phyloP scores from a whole-genome alignment of 2,888 invertebrate species.

The Macaria liturata region DNA sequence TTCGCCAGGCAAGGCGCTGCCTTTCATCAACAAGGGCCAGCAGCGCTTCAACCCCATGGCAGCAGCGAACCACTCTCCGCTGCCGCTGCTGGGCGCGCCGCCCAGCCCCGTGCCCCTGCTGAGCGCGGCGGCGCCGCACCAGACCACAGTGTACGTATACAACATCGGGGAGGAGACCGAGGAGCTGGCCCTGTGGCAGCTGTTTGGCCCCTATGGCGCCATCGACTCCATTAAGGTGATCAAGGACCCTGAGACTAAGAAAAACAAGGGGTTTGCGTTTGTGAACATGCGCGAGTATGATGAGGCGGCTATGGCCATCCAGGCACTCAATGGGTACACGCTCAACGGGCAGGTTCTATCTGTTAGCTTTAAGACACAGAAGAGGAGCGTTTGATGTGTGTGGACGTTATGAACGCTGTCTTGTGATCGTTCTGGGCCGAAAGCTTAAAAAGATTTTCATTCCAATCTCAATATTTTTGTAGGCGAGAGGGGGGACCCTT shows the following conservation, averaged over 20 bases:
- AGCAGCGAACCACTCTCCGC: constrained; percentile 69
- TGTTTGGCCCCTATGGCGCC: constrained; percentile 80
- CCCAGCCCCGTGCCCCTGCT: constrained; percentile 73
- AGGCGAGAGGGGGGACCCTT: constrained; percentile 77
- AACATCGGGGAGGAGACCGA: constrained; percentile 81
- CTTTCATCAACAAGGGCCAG: constrained; percentile 79
- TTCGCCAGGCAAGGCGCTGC: constrained; percentile 78
- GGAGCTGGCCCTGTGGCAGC: constrained; percentile 79
- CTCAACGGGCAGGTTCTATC: constrained; percentile 82
- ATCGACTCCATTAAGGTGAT: constrained; percentile 82
- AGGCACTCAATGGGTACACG: constrained; percentile 80
- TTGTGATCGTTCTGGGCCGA: constrained; percentile 74
- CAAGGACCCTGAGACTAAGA: constrained; percentile 81
- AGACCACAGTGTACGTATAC: constrained; percentile 81
- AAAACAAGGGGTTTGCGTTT: constrained; percentile 81
- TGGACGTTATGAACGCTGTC: constrained; percentile 72
- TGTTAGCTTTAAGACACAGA: constrained; percentile 83
- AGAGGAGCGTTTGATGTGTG: constrained; percentile 74
- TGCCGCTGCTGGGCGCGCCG: constrained; percentile 73
- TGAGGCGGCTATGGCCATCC: constrained; percentile 81
- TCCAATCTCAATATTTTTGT: constrained; percentile 84
- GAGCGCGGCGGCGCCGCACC: constrained; percentile 66
- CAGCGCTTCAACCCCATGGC: constrained; percentile 81
- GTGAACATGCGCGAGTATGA: constrained; percentile 82
- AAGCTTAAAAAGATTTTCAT: constrained; percentile 76